Base-by-base conservation (phyloP, 1,140 invertebrate genomes). In the Zaprionus nigranus region DNA sequence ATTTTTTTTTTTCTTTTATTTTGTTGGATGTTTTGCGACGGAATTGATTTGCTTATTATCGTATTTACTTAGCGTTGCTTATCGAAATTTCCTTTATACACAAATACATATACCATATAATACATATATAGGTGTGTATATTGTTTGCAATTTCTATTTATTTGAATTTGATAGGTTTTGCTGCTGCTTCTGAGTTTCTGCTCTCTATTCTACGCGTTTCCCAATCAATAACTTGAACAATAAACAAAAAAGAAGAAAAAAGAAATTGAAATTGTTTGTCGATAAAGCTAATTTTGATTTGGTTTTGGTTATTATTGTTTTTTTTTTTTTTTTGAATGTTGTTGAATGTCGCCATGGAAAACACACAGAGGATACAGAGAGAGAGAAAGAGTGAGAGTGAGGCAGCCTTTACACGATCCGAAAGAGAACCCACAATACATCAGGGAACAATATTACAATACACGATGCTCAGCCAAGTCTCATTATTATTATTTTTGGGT, bases 161-260 rank as follows among this genome's bases (percentile, higher is more conserved):
- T 49, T 46, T 26, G 66, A 51, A 13, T 72, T 66, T 73, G 58
- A 64, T 15, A 38, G 54, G 24, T 62, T 68, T 73, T 68, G 54
- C 64, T 36, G 58, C 61, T 69, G 76, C 43, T 81, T 68, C 76
- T 86, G 38, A 74, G 65, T 51, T 75, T 69, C 70, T 67, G 26
- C 24, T 46, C 69, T 77, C 69, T 77, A 82, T 49, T 79, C 59
- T 68, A 86, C 71, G 76, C 80, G 81, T 63, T 80, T 86, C 79
- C 87, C 91, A 91, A 87, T 81, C 75, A 79, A 74, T 84, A 83
- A 91, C 88, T 91, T 79, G 81, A 79, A 79, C 78, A 84, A 70
- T 79, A 90, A 91, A 87, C 81, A 81, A 91, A 91, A 91, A 81
- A 87, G 79, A 87, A 91, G 87, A 84, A 90, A 91, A 91, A 84